Percentiles rank a stretch among this genome's conserved stretches.
Evolutionary conservation across 2,113 vertebrate genomes (phyloP).

Genomic region (Gadus macrocephalus): DNA sequence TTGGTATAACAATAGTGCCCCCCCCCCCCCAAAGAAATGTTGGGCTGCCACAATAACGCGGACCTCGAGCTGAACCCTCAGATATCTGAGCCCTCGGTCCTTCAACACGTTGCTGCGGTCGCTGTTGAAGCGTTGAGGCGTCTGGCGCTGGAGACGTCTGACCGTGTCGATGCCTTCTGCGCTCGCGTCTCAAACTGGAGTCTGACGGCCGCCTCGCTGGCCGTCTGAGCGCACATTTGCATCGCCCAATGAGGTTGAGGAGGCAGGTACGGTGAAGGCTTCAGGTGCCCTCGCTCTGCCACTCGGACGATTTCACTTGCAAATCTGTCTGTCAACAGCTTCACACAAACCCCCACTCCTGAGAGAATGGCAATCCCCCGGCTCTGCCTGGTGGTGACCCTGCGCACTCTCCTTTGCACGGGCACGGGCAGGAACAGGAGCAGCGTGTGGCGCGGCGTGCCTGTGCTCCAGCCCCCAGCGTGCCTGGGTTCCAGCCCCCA

Average conservation of each 20-base stretch:
- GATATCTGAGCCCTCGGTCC: slow-evolving; percentile 45
- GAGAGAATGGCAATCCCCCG: slow-evolving; percentile 14
- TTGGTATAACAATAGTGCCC: slow-evolving; percentile 40
- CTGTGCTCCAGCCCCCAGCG: slow-evolving; percentile 55
- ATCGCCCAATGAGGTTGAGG: slow-evolving; percentile 63
- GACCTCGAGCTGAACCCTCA: slow-evolving; percentile 49
- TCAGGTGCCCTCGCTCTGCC: slow-evolving; percentile 27
- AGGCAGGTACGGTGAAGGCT: slow-evolving; percentile 30
- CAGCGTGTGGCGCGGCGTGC: slow-evolving; percentile 40
- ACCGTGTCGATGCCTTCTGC: too few relatives aligned
- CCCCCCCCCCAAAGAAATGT: slow-evolving; percentile 25
- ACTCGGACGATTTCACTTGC: slow-evolving; percentile 65
- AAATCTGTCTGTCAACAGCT: slow-evolving; percentile 57
- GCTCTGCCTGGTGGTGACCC: slow-evolving; percentile 22
- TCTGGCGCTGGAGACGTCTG: too few relatives aligned
- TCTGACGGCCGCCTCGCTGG: not conserved
- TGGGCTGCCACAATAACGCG: slow-evolving; percentile 45
- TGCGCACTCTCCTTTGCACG: slow-evolving; percentile 32
- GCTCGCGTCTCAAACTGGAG: too few relatives aligned
- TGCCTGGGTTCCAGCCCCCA: slow-evolving; percentile 53
- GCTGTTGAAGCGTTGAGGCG: not conserved
- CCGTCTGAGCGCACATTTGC: slow-evolving; percentile 62
- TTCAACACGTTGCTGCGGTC: slow-evolving; percentile 28
- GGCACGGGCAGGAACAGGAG: slow-evolving; percentile 53
- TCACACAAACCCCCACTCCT: slow-evolving; percentile 37